Percentiles rank a stretch among this genome's conserved stretches.
phyloP scores from a whole-genome alignment of 2,113 vertebrate species.

The Oxyruncus cristatus region DNA sequence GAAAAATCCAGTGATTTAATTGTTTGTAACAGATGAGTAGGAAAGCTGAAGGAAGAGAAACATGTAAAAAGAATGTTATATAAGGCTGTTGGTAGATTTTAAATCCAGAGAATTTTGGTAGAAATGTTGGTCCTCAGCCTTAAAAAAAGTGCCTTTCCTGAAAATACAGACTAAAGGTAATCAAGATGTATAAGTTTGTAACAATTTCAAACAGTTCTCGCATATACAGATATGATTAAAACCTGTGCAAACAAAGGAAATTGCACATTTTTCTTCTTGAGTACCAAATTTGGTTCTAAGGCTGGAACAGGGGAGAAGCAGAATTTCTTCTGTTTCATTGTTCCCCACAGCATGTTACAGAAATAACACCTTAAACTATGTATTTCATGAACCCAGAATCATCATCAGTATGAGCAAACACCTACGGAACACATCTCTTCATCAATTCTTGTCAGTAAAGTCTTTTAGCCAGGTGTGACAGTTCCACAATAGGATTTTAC shows the following conservation, averaged over 20 bases:
- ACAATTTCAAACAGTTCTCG: background rate
- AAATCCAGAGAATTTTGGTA: background rate
- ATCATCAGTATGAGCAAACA: background rate
- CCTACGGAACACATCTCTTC: background rate
- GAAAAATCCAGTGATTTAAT: constrained; percentile 54
- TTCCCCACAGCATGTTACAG: background rate
- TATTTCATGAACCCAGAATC: background rate
- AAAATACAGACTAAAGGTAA: background rate
- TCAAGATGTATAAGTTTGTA: background rate
- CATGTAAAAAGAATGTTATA: background rate
- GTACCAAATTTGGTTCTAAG: background rate
- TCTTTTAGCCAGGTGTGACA: background rate
- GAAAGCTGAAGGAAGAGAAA: background rate
- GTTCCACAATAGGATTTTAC: background rate
- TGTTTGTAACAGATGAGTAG: constrained; percentile 25
- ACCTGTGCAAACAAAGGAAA: background rate
- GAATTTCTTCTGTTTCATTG: background rate
- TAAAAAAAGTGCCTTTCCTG: background rate
- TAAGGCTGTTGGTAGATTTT: background rate
- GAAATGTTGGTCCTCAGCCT: background rate
- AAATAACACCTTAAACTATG: background rate
- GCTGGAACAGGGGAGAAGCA: background rate
- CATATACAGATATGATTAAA: background rate
- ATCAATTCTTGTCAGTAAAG: background rate
- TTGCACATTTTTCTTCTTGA: background rate